A percentile compares a stretch with the other conserved stretches of the same genome.
Evolutionary conservation across 2,888 invertebrate species (phyloP).

Genomic region (Noctua comes): DNA sequence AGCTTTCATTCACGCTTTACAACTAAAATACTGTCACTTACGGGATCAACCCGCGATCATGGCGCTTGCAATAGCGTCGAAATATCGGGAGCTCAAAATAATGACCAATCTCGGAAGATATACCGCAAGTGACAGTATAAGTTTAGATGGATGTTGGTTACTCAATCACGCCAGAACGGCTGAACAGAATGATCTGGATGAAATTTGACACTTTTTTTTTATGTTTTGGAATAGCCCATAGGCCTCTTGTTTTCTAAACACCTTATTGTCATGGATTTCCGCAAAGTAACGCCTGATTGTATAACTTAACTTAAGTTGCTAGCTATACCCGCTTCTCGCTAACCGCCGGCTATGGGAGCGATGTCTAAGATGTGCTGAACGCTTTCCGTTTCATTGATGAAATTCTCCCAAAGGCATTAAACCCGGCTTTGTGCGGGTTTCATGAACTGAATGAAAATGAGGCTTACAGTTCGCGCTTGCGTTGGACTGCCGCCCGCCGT

Average conservation of each 20-base stretch:
- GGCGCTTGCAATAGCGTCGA: too few species aligned
- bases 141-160: background rate
- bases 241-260: background rate
- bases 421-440: background rate
- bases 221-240: background rate
- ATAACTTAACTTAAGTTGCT: background rate
- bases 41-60: too few species aligned
- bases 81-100: too few species aligned
- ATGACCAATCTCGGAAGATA: too few species aligned
- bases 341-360: background rate
- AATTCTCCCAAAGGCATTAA: background rate
- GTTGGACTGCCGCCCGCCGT: slow-evolving; percentile 77
- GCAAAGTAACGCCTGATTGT: background rate
- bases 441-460: slow-evolving; percentile 4
- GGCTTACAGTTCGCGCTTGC: slow-evolving; percentile 82
- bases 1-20: too few species aligned
- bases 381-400: background rate
- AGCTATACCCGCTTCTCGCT: background rate
- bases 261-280: background rate
- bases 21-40: too few species aligned
- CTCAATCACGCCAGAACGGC: background rate
- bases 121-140: too few species aligned
- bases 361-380: background rate
- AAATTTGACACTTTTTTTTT: too few species aligned
- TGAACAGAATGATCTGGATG: background rate